These are phyloP conservation scores for Cebidichthys violaceus DNA, from an alignment of 2,113 vertebrate genomes.

Conservation along the genomic window DNA sequence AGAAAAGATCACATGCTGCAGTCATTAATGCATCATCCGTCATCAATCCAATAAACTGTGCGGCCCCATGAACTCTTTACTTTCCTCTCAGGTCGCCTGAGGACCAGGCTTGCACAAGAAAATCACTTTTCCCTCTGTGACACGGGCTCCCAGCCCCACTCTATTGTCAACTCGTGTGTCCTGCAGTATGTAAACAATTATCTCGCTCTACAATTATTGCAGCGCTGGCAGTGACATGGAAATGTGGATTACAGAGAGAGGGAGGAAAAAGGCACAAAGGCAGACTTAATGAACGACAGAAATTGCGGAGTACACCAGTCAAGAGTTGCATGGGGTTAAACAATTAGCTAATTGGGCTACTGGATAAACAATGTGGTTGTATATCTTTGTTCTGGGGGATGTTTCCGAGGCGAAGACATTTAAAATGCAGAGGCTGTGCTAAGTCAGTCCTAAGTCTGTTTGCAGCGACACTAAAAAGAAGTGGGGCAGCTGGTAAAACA, in stretches of 20 bases:
- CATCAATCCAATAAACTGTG: constrained; percentile 58
- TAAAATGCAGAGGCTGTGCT: constrained; percentile 40
- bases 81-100: constrained; percentile 54
- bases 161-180: constrained; percentile 51
- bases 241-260: constrained; percentile 55
- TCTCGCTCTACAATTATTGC: constrained; percentile 51
- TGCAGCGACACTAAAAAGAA: constrained; percentile 38
- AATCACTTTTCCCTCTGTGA: constrained; percentile 36
- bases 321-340: constrained; percentile 53
- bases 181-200: constrained; percentile 72
- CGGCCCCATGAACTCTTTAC: constrained; percentile 44
- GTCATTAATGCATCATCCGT: constrained; percentile 67
- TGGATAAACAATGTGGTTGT: constrained; percentile 54
- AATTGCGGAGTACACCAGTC: constrained; percentile 49
- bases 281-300: constrained; percentile 50
- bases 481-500: constrained; percentile 39
- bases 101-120: constrained; percentile 40
- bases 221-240: constrained; percentile 37
- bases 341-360: constrained; percentile 64
- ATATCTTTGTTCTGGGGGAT: constrained; percentile 42
- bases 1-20: constrained; percentile 50
- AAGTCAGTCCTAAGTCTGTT: constrained; percentile 51
- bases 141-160: constrained; percentile 21
- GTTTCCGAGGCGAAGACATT: constrained; percentile 5
- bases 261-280: constrained; percentile 30